Evolutionary conservation across 2,888 invertebrate species (phyloP).

Genomic region (Cheilosia variabilis): DNA sequence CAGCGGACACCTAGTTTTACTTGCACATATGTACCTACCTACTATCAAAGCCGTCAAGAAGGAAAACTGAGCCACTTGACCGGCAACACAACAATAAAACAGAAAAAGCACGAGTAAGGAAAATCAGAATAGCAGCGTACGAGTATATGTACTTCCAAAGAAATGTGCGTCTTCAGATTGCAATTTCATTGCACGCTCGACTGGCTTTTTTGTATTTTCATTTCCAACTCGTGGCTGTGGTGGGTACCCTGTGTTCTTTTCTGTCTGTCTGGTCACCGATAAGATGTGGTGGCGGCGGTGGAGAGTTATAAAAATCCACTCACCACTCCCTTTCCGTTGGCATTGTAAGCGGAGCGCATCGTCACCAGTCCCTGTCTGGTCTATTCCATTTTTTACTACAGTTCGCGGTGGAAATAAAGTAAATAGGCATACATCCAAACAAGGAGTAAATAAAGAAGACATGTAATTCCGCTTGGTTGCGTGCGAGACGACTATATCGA

Average conservation of each 20-base stretch:
- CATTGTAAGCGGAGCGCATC: conserved; percentile 40
- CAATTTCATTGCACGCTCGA: conserved; percentile 30
- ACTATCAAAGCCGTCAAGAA: neutral
- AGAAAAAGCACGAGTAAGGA: neutral
- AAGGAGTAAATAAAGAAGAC: conserved; percentile 4
- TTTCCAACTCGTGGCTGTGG: conserved; percentile 19
- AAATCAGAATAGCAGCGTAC: conserved; percentile 11
- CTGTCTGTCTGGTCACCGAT: conserved; percentile 1
- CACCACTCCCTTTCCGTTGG: conserved; percentile 16
- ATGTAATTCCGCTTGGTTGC: conserved; percentile 31
- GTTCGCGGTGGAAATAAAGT: conserved; percentile 25
- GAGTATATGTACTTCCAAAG: neutral
- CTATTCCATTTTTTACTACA: neutral
- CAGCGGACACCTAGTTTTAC: no score
- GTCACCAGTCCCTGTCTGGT: conserved; percentile 16
- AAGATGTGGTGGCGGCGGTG: conserved; percentile 10
- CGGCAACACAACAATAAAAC: conserved; percentile 11
- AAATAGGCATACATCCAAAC: conserved; percentile 19
- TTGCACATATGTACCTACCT: no score
- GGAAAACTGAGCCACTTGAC: conserved; percentile 45
- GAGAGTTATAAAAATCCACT: conserved; percentile 1
- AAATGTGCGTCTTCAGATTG: conserved; percentile 58
- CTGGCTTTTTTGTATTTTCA: conserved; percentile 27
- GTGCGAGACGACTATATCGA: neutral
- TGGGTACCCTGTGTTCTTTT: no score